A percentile compares a stretch with the other conserved stretches of the same genome.
phyloP scores from a whole-genome alignment of 2,888 invertebrate species.

The Andrena flavipes region DNA sequence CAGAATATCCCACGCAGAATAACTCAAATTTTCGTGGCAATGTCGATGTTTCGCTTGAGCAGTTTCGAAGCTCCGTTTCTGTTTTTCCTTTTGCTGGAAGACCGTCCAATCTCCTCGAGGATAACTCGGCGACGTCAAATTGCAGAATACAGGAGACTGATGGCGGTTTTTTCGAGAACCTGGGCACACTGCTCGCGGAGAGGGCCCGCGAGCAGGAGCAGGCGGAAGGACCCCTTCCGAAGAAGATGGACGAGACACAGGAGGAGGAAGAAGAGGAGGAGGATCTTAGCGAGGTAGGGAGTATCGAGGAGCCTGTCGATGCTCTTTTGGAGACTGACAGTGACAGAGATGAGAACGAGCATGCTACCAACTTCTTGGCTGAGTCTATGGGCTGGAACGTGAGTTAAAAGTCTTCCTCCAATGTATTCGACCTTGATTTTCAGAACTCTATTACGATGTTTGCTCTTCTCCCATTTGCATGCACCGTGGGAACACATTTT shows the following conservation, averaged over 20 bases:
- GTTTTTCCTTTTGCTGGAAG: background rate
- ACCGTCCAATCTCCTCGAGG: background rate
- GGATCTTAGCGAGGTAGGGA: conserved; percentile 69
- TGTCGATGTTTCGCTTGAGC: background rate
- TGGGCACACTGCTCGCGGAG: conserved; percentile 89
- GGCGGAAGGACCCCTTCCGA: conserved; percentile 77
- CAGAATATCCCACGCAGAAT: too few relatives aligned
- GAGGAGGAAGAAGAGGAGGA: conserved; percentile 83
- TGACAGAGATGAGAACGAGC: conserved; percentile 88
- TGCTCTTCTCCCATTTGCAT: background rate
- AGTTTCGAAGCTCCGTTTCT: background rate
- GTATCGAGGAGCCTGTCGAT: conserved; percentile 83
- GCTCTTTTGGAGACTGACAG: conserved; percentile 88
- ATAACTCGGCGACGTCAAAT: conserved; percentile 58
- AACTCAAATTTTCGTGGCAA: too few relatives aligned
- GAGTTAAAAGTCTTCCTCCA: conserved; percentile 85
- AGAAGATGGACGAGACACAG: conserved; percentile 81
- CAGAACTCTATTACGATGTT: too few relatives aligned
- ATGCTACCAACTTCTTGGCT: conserved; percentile 87
- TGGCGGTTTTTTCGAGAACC: conserved; percentile 93
- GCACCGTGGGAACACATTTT: background rate
- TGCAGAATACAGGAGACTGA: conserved; percentile 92
- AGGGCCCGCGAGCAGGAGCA: conserved; percentile 77
- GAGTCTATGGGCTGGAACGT: conserved; percentile 91
- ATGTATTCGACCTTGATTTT: background rate